Percentiles rank a stretch among this genome's conserved stretches.
phyloP scores from a whole-genome alignment of 2,888 invertebrate species.

The Parascotia fuliginaria region DNA sequence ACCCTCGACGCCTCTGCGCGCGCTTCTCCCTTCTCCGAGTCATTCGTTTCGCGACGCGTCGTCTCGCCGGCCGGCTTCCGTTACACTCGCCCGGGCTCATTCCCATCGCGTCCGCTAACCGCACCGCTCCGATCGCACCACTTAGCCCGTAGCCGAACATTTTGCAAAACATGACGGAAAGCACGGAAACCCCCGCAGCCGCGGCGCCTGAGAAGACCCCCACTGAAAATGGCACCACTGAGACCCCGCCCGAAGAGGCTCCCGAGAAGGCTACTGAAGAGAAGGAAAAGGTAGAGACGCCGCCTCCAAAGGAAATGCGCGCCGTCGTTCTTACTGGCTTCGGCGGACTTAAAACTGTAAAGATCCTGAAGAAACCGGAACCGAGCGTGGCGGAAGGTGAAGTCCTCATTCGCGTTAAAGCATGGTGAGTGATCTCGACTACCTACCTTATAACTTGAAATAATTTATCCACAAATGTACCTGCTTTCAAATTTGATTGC shows the following conservation, averaged over 20 bases:
- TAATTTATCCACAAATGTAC: neutral
- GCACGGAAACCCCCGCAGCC: conserved; percentile 80
- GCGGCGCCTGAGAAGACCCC: conserved; percentile 86
- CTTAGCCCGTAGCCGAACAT: conserved; percentile 41
- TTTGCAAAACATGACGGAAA: conserved; percentile 76
- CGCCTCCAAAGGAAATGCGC: conserved; percentile 92
- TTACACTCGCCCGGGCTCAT: conserved; percentile 66
- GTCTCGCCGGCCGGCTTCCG: conserved; percentile 76
- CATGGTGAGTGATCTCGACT: conserved; percentile 89
- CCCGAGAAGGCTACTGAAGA: conserved; percentile 85
- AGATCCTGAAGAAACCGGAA: conserved; percentile 92
- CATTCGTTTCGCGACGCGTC: conserved; percentile 84
- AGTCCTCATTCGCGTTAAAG: conserved; percentile 93
- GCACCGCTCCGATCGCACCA: conserved; percentile 64
- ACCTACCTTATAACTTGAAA: conserved; percentile 2
- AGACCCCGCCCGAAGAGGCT: conserved; percentile 78
- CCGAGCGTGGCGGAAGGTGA: conserved; percentile 90
- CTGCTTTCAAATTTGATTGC: neutral
- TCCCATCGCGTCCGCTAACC: conserved; percentile 72
- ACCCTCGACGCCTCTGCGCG: conserved; percentile 63
- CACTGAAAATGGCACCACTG: conserved; percentile 81
- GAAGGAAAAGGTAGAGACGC: conserved; percentile 79
- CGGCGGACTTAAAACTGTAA: conserved; percentile 94
- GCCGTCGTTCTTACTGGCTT: conserved; percentile 94
- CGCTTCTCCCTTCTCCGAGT: conserved; percentile 76